Percentiles rank a stretch among this genome's conserved stretches.
phyloP scores from a whole-genome alignment of 2,888 invertebrate genomes.

The Aleiodes alternator region DNA sequence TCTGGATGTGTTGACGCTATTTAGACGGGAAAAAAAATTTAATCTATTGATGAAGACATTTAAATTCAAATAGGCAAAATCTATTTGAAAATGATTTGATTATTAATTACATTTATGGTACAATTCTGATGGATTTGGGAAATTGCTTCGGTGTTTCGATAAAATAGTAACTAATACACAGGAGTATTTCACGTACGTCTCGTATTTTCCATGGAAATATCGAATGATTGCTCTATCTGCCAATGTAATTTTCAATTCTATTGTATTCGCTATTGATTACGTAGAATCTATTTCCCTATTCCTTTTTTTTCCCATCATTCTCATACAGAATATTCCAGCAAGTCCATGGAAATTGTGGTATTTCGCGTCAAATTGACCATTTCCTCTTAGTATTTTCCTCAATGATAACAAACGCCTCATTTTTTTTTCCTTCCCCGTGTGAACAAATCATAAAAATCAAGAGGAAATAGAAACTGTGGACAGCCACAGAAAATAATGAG shows the following conservation, averaged over 20 bases:
- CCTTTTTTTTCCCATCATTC: neutral
- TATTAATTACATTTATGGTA: too few species aligned
- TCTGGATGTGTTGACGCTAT: too few species aligned
- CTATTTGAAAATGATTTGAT: too few species aligned
- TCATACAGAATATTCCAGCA: slow-evolving; percentile 8
- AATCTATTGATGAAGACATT: neutral
- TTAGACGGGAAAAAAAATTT: neutral
- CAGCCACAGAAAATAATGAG: neutral
- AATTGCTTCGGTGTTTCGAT: too few species aligned
- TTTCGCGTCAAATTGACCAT: too few species aligned
- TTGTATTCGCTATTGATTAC: neutral
- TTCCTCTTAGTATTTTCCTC: too few species aligned
- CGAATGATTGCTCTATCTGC: slow-evolving; percentile 10
- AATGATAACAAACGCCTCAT: too few species aligned
- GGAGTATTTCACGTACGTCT: slow-evolving; percentile 1
- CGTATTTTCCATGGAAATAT: slow-evolving; percentile 9
- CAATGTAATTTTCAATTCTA: neutral
- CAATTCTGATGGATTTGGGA: too few species aligned
- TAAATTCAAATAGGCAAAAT: too few species aligned
- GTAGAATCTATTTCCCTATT: neutral
- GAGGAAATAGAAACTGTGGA: too few species aligned
- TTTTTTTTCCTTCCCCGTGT: too few species aligned
- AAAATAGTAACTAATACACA: neutral
- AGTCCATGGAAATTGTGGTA: neutral
- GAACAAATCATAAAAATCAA: too few species aligned